Evolutionary conservation across 2,888 invertebrate species (phyloP).

Genomic region (Hartigia nigra): DNA sequence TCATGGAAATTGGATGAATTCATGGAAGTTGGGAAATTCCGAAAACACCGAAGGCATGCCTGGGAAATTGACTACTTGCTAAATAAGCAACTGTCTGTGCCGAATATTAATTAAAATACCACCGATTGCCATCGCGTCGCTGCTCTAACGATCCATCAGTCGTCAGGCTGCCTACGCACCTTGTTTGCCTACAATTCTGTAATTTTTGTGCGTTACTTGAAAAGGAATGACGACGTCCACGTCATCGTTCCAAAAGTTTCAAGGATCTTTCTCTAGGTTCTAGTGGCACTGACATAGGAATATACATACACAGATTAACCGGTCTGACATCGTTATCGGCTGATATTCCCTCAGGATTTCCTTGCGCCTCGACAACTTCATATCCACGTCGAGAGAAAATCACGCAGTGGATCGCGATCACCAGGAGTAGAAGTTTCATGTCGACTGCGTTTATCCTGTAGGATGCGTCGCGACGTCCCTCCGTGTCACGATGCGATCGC

Average conservation of each 20-base stretch:
- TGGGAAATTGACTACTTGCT: neutral
- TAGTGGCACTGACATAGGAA: neutral
- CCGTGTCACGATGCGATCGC: neutral
- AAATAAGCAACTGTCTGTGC: neutral
- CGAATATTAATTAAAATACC: neutral
- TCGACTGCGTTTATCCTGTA: neutral
- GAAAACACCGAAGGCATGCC: neutral
- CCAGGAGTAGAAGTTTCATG: neutral
- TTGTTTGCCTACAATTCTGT: neutral
- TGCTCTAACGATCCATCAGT: neutral
- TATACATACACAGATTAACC: constrained; percentile 47
- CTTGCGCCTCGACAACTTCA: neutral
- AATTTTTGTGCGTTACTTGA: neutral
- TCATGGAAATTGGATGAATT: neutral
- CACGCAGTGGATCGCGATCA: neutral
- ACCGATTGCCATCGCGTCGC: neutral
- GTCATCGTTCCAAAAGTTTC: neutral
- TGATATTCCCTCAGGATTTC: constrained; percentile 7
- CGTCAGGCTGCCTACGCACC: neutral
- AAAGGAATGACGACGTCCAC: neutral
- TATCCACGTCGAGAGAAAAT: neutral
- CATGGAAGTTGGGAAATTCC: neutral
- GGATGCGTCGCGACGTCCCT: neutral
- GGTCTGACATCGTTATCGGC: constrained; percentile 26
- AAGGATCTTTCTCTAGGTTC: neutral